A percentile compares a stretch with the other conserved stretches of the same genome.
Evolutionary conservation across 2,888 invertebrate species (phyloP).

Genomic region (Pinctada fucata): DNA sequence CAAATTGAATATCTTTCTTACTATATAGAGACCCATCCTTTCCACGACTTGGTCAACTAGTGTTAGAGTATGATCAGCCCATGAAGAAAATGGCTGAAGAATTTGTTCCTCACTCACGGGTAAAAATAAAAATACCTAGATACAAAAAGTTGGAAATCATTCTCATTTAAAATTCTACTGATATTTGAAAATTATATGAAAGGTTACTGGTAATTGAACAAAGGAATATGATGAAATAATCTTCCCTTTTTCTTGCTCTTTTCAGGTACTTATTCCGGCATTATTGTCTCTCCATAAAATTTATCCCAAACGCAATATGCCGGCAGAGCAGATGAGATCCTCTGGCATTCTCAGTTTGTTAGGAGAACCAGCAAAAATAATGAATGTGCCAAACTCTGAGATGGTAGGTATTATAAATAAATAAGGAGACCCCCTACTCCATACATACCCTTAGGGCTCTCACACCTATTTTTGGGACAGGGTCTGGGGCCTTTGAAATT

Average conservation of each 20-base stretch:
- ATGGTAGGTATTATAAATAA: constrained; percentile 78
- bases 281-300: constrained; percentile 91
- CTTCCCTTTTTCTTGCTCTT: no score
- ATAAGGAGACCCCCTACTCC: no score
- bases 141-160: neutral
- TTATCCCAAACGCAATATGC: constrained; percentile 91
- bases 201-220: no score
- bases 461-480: no score
- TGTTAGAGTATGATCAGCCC: constrained; percentile 97
- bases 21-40: constrained; percentile 81
- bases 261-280: constrained; percentile 84
- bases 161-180: neutral
- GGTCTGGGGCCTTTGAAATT: no score
- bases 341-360: constrained; percentile 87
- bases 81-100: constrained; percentile 97
- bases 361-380: constrained; percentile 93
- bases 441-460: no score
- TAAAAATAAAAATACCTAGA: constrained; percentile 48
- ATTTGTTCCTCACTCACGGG: constrained; percentile 94
- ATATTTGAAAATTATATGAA: no score
- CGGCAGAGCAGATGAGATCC: constrained; percentile 93
- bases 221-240: no score
- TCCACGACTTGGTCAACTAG: constrained; percentile 97
- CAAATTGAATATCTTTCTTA: no score
- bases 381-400: constrained; percentile 96